Conservation (phyloP, 2,113 vertebrate species). For the Rafetus swinhoei region DNA sequence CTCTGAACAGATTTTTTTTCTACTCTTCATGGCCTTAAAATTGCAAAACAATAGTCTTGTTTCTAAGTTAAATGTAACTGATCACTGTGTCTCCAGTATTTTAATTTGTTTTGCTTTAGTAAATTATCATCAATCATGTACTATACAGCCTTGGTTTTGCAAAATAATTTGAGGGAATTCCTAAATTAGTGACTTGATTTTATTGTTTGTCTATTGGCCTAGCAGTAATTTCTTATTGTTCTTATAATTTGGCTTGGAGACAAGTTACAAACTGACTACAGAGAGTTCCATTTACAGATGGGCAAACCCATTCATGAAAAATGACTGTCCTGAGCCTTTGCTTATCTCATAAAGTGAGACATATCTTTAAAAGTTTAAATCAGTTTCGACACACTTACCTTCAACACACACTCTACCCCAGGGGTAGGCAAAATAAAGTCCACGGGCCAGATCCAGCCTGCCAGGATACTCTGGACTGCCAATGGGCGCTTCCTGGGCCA, state of each 20-base stretch:
- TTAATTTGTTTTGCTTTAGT: neutral
- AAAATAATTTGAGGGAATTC: neutral
- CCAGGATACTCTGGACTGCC: no score
- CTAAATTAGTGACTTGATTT: neutral
- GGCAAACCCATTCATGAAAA: neutral
- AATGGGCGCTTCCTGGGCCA: no score
- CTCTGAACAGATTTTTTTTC: constrained; percentile 30
- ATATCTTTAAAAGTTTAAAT: neutral
- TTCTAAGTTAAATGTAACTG: neutral
- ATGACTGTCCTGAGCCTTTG: neutral
- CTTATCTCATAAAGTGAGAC: neutral
- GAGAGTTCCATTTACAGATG: neutral
- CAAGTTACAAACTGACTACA: neutral
- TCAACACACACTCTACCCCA: no score
- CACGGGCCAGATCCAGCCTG: no score
- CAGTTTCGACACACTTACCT: neutral
- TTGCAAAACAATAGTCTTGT: neutral
- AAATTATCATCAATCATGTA: neutral
- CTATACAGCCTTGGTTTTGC: neutral
- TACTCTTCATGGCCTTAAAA: constrained; percentile 7
- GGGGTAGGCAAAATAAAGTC: no score
- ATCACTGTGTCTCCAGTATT: neutral
- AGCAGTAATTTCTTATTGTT: neutral
- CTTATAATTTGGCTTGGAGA: neutral
- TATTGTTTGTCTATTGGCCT: neutral